These are phyloP conservation scores for Seladonia tumulorum DNA, from an alignment of 2,888 invertebrate genomes.

Conservation along the genomic window DNA sequence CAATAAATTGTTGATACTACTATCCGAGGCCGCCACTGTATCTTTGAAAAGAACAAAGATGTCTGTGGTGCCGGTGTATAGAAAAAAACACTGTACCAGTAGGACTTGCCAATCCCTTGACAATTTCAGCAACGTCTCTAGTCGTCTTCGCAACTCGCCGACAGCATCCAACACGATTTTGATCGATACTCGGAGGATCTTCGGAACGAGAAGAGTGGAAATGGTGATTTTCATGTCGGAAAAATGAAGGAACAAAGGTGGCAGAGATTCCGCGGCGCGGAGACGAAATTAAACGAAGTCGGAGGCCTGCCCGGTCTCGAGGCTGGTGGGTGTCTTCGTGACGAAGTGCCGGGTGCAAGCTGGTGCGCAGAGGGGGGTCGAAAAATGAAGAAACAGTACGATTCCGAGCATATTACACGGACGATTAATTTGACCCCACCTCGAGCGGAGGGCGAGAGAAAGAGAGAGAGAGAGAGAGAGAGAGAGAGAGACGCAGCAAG, in stretches of 20 bases:
- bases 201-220: neutral
- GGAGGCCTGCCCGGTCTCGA: neutral
- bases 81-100: no score
- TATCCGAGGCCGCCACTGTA: no score
- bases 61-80: no score
- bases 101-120: no score
- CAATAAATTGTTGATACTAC: no score
- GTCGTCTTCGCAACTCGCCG: neutral
- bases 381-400: constrained; percentile 41
- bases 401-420: constrained; percentile 51
- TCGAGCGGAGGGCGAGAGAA: neutral
- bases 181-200: neutral
- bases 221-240: neutral
- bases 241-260: neutral
- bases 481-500: constrained; percentile 6
- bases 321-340: constrained; percentile 33
- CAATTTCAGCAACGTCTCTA: no score
- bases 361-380: constrained; percentile 11
- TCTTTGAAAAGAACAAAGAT: no score
- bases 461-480: neutral
- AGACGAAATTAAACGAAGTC: constrained; percentile 32
- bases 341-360: constrained; percentile 32
- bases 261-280: neutral
- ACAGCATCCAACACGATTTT: neutral
- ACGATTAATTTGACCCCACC: constrained; percentile 45